These are phyloP conservation scores for Gyrodactylus salaris DNA, from an alignment of 1,140 invertebrate species.

Conservation along the genomic window DNA sequence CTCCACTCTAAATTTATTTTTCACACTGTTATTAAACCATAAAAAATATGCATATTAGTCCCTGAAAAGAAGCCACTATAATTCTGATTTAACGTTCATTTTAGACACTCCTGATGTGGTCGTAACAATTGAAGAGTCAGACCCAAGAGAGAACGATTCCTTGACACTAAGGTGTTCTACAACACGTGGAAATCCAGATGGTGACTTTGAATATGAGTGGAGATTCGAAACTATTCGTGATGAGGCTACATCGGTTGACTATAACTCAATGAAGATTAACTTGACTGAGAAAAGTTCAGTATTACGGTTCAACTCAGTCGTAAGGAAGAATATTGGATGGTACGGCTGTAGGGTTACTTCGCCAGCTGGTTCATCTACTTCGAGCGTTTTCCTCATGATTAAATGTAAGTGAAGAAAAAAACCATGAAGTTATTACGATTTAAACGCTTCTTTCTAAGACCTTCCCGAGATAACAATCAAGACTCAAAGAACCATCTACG, in stretches of 20 bases:
- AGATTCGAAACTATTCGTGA: not conserved
- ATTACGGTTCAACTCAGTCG: not conserved
- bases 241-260: not conserved
- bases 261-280: not conserved
- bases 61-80: no score
- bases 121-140: not conserved
- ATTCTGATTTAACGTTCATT: not conserved
- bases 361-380: not conserved
- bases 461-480: not conserved
- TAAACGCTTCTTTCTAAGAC: not conserved
- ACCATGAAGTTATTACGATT: not conserved
- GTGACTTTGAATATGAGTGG: not conserved
- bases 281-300: not conserved
- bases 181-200: not conserved
- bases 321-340: not conserved
- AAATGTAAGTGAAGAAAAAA: not conserved
- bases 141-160: not conserved
- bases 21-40: no score
- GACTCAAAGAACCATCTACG: not conserved
- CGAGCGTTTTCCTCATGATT: not conserved
- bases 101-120: not conserved
- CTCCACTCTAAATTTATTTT: no score
- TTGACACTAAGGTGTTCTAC: not conserved
- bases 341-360: not conserved
- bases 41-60: no score